phyloP scores from a whole-genome alignment of 2,113 vertebrate genomes.

The Edolisoma coerulescens region DNA sequence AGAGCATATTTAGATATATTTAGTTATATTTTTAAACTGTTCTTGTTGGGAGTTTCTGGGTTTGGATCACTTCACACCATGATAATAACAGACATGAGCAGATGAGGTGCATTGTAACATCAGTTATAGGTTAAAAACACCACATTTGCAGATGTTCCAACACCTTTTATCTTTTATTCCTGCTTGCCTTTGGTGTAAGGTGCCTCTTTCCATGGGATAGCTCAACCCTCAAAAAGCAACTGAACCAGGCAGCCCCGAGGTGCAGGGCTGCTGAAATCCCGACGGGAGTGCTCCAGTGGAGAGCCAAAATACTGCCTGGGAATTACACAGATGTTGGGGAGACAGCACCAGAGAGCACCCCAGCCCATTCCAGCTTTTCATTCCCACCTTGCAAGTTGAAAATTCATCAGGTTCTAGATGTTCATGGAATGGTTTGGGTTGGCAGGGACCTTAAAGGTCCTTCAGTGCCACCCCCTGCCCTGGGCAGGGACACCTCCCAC shows the following conservation, averaged over 20 bases:
- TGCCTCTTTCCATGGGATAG: rapidly evolving
- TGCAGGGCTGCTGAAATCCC: background rate
- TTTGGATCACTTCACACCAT: background rate
- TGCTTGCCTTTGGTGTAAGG: background rate
- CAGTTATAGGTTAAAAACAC: background rate
- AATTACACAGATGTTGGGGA: background rate
- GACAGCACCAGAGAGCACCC: rapidly evolving
- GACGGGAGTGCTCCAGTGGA: rapidly evolving
- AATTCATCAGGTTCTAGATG: background rate
- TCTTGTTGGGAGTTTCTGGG: background rate
- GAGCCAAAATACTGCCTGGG: background rate
- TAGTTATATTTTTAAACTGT: background rate
- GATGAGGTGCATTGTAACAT: background rate
- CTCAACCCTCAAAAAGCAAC: rapidly evolving
- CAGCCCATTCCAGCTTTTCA: background rate
- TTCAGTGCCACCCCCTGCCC: background rate
- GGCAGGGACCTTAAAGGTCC: background rate
- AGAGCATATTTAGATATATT: background rate
- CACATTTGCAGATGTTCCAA: background rate
- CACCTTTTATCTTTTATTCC: background rate
- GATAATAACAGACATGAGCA: rapidly evolving
- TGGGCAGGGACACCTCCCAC: rapidly evolving
- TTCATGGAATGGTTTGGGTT: background rate
- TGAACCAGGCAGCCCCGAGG: background rate
- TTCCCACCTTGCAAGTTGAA: rapidly evolving